Conservation (phyloP, 2,113 vertebrate species). For the Cyanistes caeruleus region DNA sequence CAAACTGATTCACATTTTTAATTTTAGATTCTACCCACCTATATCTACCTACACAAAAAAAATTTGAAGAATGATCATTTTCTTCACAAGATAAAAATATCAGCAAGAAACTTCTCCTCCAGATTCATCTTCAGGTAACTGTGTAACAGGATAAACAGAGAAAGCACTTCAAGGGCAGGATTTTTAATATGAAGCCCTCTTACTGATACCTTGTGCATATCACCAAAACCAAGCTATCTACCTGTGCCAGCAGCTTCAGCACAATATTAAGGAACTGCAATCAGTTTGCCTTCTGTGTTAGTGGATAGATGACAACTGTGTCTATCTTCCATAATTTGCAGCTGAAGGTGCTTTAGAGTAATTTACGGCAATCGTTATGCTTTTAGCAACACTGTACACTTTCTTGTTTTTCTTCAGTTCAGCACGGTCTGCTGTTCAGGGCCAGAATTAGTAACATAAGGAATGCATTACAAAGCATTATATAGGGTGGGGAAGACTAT, state of each 20-base stretch:
- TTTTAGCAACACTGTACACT: neutral
- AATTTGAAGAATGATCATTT: neutral
- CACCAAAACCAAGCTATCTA: neutral
- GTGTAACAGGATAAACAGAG: neutral
- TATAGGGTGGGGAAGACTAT: neutral
- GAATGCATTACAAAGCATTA: neutral
- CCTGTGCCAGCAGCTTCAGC: neutral
- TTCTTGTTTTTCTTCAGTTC: neutral
- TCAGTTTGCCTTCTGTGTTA: neutral
- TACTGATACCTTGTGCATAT: neutral
- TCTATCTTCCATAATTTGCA: neutral
- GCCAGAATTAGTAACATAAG: neutral
- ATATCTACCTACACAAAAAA: neutral
- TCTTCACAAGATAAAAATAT: neutral
- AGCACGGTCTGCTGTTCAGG: neutral
- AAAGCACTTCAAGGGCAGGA: neutral
- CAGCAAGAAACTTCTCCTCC: neutral
- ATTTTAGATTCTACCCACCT: neutral
- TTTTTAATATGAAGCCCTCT: neutral
- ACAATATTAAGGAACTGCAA: neutral
- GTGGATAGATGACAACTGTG: neutral
- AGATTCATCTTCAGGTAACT: neutral
- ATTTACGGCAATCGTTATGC: neutral
- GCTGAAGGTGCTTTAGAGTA: slow-evolving; percentile 1
- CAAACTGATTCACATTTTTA: neutral